These are phyloP conservation scores for Odontamblyopus lacepedii DNA, from an alignment of 2,797 vertebrate genomes.

Conservation along the genomic window DNA sequence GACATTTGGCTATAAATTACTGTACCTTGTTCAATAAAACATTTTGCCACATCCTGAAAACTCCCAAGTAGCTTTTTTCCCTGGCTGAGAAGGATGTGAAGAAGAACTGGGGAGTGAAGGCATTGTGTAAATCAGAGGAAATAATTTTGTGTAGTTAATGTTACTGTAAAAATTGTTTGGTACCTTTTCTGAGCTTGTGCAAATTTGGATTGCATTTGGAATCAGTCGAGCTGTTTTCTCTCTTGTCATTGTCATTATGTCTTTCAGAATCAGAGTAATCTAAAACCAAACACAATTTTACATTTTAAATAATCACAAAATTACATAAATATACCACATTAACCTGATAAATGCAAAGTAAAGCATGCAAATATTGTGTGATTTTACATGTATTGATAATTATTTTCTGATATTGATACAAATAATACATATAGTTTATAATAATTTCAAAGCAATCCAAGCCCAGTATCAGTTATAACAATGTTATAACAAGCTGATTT, in stretches of 20 bases:
- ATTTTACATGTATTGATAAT: neutral
- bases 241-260: constrained; percentile 85
- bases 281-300: constrained; percentile 53
- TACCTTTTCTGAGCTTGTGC: constrained; percentile 88
- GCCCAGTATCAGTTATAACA: too few species aligned
- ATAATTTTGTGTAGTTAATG: neutral
- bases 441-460: too few species aligned
- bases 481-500: too few species aligned
- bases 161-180: neutral
- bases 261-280: constrained; percentile 86
- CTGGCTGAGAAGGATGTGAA: constrained; percentile 91
- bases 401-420: neutral
- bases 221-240: constrained; percentile 93
- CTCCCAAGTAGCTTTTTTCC: constrained; percentile 87
- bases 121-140: neutral
- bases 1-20: neutral
- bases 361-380: neutral
- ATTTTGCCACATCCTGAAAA: constrained; percentile 95
- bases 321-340: neutral
- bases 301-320: neutral
- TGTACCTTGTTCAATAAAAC: constrained; percentile 86
- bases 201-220: constrained; percentile 93
- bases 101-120: constrained; percentile 79
- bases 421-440: neutral
- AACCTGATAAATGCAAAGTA: neutral